phyloP scores from a whole-genome alignment of 2,113 vertebrate genomes.

The Ascaphus truei region DNA sequence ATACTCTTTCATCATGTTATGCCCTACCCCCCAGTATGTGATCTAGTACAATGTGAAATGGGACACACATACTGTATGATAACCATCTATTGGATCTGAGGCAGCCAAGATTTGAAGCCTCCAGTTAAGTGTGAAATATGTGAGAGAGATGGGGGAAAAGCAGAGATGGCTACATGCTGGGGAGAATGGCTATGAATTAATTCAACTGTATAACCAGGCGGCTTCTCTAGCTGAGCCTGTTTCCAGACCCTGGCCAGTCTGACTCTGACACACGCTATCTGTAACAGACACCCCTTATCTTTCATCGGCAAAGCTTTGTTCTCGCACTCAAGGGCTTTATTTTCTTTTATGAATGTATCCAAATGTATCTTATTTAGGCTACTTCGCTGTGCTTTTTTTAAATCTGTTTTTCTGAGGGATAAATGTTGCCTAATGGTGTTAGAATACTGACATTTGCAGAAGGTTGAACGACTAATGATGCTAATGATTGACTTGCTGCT shows the following conservation, averaged over 20 bases:
- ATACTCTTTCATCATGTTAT: no score
- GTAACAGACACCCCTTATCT: background rate
- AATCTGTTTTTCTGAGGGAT: background rate
- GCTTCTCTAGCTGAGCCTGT: background rate
- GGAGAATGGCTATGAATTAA: background rate
- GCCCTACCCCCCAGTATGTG: no score
- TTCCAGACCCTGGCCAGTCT: background rate
- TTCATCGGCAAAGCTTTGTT: background rate
- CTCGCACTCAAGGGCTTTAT: background rate
- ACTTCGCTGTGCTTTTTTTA: fast-evolving
- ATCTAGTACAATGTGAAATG: no score
- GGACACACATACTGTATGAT: no score
- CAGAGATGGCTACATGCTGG: background rate
- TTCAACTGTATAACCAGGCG: background rate
- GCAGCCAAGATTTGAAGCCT: background rate
- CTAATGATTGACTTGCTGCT: background rate
- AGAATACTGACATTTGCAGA: slow-evolving; percentile 5
- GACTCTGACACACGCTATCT: background rate
- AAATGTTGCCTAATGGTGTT: background rate
- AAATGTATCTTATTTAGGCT: background rate
- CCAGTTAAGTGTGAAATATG: no score
- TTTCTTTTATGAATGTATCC: background rate
- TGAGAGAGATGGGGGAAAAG: background rate
- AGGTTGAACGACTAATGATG: background rate
- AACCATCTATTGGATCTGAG: no score